Evolutionary conservation across 2,113 vertebrate genomes (phyloP).

Genomic region (Nettapus auritus): DNA sequence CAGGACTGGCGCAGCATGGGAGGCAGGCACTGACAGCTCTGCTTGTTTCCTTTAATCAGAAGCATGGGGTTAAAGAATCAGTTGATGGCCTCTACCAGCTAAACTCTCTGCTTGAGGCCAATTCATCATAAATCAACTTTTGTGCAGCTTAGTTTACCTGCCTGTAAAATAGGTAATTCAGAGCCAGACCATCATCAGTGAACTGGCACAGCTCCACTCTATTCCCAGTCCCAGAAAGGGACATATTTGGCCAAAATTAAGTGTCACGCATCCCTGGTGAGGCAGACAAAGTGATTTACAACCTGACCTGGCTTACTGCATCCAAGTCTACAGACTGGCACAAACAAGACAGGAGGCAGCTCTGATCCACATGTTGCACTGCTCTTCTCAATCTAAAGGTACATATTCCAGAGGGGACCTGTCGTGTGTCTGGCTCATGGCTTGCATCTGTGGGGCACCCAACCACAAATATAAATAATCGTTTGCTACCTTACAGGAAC

Average conservation of each 20-base stretch:
- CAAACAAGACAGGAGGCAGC: background rate
- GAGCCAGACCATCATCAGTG: background rate
- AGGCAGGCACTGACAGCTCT: background rate
- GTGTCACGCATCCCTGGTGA: background rate
- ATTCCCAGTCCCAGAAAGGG: background rate
- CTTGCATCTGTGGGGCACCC: background rate
- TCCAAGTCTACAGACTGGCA: rapidly evolving
- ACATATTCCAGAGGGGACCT: background rate
- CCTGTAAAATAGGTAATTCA: conserved; percentile 8
- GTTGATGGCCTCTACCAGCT: background rate
- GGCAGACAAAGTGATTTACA: background rate
- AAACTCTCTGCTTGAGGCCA: conserved; percentile 9
- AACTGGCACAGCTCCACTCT: background rate
- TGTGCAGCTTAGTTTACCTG: background rate
- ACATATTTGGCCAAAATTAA: conserved; percentile 26
- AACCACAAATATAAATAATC: background rate
- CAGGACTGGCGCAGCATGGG: background rate
- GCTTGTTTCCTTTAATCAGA: conserved; percentile 3
- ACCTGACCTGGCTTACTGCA: background rate
- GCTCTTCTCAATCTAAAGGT: background rate
- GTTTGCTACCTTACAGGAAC: background rate
- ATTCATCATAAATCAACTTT: conserved; percentile 28
- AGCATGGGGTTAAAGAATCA: background rate
- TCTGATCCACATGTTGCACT: background rate
- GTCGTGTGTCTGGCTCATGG: background rate